Base-by-base conservation (phyloP, 1,140 invertebrate genomes). In the Medauroidea extradentata region DNA sequence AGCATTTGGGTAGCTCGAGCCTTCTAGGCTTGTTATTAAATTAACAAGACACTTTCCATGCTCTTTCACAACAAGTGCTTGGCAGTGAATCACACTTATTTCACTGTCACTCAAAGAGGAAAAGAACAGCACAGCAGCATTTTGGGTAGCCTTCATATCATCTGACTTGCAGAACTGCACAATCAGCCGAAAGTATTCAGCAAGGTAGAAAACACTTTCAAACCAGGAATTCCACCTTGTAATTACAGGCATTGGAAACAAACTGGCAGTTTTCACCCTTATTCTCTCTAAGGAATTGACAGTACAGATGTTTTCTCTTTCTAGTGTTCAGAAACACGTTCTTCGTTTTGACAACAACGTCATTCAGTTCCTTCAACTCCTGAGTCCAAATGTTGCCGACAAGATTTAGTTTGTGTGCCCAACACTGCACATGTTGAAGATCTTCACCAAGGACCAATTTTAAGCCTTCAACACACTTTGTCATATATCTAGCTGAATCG, bases 361-460 rank as follows among this genome's bases (percentile, higher is more conserved):
- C 24, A 46, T 46, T 46, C 5, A 46, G 24, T 7, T 46, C 5
- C 9, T 46, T 25, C 18, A 46, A 25, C 44, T 46, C 44, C 18
- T 25, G 18, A 21, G 18, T 9, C 5, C 44, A 46, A 25, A 46
- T 46, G 18, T 46, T 19, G 44, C 44, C 44, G 9, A 46, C 44
- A 46, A 46, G 44, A 46, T n/a, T 46, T 46, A 46, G 24, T 46
- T 46, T 46, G 44, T 46, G 44, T 19, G 44, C 44, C 44, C 44
- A 46, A 46, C 44, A 46, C 13, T 46, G 44, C 29, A 34, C 29
- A 46, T 46, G 44, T 21, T 21, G 18, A 46, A 46, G 44, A n/a
- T 19, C 18, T 25, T 46, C 44, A 5, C 44, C 44, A 46, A 46
- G 5, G 3, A 46, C 18, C 44, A 19, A 19, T 21, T 25, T 46